These are phyloP conservation scores for Clarias platycephalus DNA, from an alignment of 2,797 vertebrate genomes.

Conservation along the genomic window DNA sequence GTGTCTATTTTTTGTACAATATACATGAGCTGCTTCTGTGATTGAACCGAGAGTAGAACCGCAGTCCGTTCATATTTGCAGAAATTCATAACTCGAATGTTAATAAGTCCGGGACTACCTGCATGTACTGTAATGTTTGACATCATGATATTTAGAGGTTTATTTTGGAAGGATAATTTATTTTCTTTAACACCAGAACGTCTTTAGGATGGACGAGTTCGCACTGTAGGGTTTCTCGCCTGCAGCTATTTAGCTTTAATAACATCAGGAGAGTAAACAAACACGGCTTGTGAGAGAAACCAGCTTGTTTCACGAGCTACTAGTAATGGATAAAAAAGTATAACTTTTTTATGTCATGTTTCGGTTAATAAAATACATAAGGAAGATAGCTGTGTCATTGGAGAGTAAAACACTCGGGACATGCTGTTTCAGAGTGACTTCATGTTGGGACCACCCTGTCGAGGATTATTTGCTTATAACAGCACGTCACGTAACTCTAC, in stretches of 20 bases:
- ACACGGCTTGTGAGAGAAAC: not conserved
- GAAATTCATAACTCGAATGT: too few relatives aligned
- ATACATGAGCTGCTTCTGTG: too few relatives aligned
- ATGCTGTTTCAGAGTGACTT: not conserved
- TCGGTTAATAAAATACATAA: not conserved
- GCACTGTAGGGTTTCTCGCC: not conserved
- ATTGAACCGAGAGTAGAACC: too few relatives aligned
- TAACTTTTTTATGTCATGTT: not conserved
- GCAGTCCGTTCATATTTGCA: too few relatives aligned
- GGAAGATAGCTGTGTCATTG: not conserved
- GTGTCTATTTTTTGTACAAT: too few relatives aligned
- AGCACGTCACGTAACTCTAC: not conserved
- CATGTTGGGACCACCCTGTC: not conserved
- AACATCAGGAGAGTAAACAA: not conserved
- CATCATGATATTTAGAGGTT: not conserved
- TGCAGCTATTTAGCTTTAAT: not conserved
- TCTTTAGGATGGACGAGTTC: not conserved
- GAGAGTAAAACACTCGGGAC: not conserved
- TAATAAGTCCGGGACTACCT: too few relatives aligned
- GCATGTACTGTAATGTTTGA: not conserved
- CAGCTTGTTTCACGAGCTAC: not conserved
- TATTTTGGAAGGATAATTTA: not conserved
- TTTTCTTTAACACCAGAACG: not conserved
- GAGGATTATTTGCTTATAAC: not conserved
- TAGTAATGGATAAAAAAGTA: not conserved